phyloP scores from a whole-genome alignment of 2,113 vertebrate species.

The Malurus melanocephalus region DNA sequence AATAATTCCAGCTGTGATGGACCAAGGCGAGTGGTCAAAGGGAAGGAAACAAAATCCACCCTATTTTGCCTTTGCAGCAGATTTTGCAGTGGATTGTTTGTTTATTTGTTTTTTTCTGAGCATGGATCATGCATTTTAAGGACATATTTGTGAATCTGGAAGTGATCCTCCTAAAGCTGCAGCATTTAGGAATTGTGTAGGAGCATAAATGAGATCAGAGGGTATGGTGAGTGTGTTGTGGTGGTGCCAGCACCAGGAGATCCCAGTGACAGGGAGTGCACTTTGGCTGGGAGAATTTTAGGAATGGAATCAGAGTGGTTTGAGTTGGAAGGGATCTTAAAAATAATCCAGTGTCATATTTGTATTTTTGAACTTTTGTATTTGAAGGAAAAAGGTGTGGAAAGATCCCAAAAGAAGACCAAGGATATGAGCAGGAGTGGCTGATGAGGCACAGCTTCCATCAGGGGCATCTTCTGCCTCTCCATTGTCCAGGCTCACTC shows the following conservation, averaged over 20 bases:
- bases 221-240: neutral
- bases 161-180: neutral
- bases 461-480: neutral
- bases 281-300: neutral
- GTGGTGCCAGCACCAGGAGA: neutral
- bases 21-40: neutral
- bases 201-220: neutral
- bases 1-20: neutral
- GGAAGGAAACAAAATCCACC: neutral
- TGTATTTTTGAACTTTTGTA: neutral
- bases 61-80: neutral
- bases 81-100: neutral
- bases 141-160: neutral
- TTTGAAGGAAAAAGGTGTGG: neutral
- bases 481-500: neutral
- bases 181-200: accelerated
- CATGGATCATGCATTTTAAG: neutral
- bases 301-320: neutral
- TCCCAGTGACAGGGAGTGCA: too few relatives aligned
- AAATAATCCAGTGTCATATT: neutral
- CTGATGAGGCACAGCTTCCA: neutral
- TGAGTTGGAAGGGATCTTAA: neutral
- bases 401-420: neutral
- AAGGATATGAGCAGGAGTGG: neutral
- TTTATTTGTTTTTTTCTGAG: too few relatives aligned